Evolutionary conservation across 1,140 invertebrate genomes (phyloP), one percentile per base, ranked within the genome.

Genomic region (Scaptomyza graminum): DNA sequence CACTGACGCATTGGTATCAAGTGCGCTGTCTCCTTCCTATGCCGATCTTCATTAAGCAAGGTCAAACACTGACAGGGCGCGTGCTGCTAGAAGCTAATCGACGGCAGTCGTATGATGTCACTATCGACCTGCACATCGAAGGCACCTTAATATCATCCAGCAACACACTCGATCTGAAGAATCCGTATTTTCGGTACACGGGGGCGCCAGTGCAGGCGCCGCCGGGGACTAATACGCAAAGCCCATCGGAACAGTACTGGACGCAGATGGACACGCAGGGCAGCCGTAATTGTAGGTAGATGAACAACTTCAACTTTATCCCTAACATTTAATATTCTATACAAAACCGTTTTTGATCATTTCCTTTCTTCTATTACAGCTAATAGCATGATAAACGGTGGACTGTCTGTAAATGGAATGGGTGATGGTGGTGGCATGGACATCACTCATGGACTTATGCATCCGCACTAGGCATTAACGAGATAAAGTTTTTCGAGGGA

Each of bases 1-100:
- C 98, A n/a, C 93, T 99, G 2, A 99, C 99, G 34, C 99, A 99
- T 93, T 99, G 99, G 99, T 99, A 99, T 93, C 98, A 99, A 94
- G 98, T 99, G 8, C 94, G 99, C 46, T 99, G 98, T 92, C 93
- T 99, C 31, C 91, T 99, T 28, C 97, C 98, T 89, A 96, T 96
- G 71, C 99, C 99, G 5, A 94, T 99, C 31, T 96, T 99, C 89
- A 97, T 97, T 34, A 98, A 98, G 93, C 96, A 97, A 92, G 98
- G 98, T 2, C 98, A 99, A 92, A 93, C 96, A 4, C 92, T 99
- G 25, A 96, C 95, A 11, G 99, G 98, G 6, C 94, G 95, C 88
- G 97, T 99, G 15, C 92, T 97, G 54, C 94, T 99, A 71, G 93
- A 96, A 77, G 98, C 98, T 12, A 99, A 99, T 92, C 97, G 98